Evolutionary conservation across 2,797 vertebrate species (phyloP), one percentile per base, ranked within the genome.

Genomic region (Hippocampus kuda): DNA sequence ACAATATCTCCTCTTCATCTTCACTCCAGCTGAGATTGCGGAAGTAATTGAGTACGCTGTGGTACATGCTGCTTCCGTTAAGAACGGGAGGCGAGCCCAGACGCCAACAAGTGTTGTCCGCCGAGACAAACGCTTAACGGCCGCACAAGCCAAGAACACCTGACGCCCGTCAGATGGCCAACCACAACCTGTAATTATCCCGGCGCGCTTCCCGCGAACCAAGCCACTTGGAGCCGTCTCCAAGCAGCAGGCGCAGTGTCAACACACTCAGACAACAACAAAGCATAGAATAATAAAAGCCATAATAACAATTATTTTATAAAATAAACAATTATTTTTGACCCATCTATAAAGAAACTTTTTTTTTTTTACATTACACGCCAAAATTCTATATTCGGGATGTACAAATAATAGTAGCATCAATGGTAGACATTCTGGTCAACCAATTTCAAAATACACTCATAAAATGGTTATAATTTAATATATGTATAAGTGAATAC

Each of bases 131-230:
- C 73, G 73, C 71, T 51, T 78, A 88, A 88, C 87, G 82, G 85
- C 72, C 81, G 85, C 68, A 85, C 75, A 77, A 75, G 87, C 82
- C 86, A 87, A 76, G 44, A 78, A 79, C 88, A 90, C 74, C 87
- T 89, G 90, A 89, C 84, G 80, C 1, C 77, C 22, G 88, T 84
- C 87, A 86, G 81, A 68, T 84, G 84, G 78, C 86, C 86, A 91
- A 89, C 84, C 81, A 83, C 42, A 83, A 53, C 82, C 85, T 66
- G 0, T 61, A 71, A 84, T 88, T 86, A 88, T 88, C 92, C 82
- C 92, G 92, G 91, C 71, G 77, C 13, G 72, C 51, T 71, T 91
- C 90, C 90, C 92, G 92, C 92, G 86, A 38, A 66, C 61, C 41
- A 51, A 5, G 74, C 60, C 62, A 61, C 66, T 57, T 24, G 15